A percentile compares a stretch with the other conserved stretches of the same genome.
phyloP scores from a whole-genome alignment of 2,113 vertebrate genomes.

The Gambusia holbrooki region DNA sequence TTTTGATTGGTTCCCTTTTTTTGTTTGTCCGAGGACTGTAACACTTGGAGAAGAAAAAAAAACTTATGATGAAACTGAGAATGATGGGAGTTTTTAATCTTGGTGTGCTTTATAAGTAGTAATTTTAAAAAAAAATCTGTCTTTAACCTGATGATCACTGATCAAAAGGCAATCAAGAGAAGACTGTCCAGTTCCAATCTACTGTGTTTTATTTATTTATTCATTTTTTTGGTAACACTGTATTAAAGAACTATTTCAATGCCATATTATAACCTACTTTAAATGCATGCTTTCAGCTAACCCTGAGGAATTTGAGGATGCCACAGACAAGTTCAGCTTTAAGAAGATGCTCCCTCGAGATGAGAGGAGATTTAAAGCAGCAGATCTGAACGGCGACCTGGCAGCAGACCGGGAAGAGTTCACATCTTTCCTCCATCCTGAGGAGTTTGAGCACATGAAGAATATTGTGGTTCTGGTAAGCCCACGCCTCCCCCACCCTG shows the following conservation, averaged over 20 bases:
- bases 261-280: background rate
- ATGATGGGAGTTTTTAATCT: background rate
- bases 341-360: slow-evolving; percentile 98
- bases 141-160: background rate
- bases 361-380: slow-evolving; percentile 89
- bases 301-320: slow-evolving; percentile 90
- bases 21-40: no score
- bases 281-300: slow-evolving; percentile 80
- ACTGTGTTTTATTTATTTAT: background rate
- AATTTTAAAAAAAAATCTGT: background rate
- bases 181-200: background rate
- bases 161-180: background rate
- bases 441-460: slow-evolving; percentile 98
- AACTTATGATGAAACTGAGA: background rate
- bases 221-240: background rate
- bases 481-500: background rate
- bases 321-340: slow-evolving; percentile 91
- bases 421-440: slow-evolving; percentile 94
- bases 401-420: slow-evolving; percentile 92
- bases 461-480: slow-evolving; percentile 95
- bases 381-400: slow-evolving; percentile 87
- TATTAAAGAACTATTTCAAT: background rate
- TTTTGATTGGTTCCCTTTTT: no score
- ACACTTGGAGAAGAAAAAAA: no score
- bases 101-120: background rate